A percentile compares a stretch with the other conserved stretches of the same genome.
phyloP scores from a whole-genome alignment of 2,113 vertebrate species.

The Girardinichthys multiradiatus region DNA sequence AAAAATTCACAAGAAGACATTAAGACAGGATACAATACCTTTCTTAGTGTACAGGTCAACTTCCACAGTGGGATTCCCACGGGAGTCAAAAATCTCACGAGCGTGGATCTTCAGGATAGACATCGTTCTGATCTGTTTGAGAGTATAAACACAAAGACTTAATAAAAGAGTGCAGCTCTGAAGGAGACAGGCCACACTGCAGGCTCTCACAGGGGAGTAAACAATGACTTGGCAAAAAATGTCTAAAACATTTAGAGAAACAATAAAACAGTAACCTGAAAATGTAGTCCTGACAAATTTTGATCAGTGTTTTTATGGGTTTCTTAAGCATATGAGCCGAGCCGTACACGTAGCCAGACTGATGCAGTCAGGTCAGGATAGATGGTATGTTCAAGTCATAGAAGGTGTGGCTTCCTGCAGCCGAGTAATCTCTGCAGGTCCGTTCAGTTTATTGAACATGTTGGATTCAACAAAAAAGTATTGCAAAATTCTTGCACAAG shows the following conservation, averaged over 20 bases:
- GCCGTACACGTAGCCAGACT: conserved; percentile 3
- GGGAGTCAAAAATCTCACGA: conserved; percentile 97
- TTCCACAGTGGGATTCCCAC: conserved; percentile 98
- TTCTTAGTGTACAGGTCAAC: conserved; percentile 92
- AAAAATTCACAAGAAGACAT: not conserved
- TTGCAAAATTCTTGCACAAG: conserved; percentile 50
- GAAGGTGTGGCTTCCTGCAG: conserved; percentile 59
- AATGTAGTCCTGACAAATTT: not conserved
- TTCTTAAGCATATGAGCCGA: not conserved
- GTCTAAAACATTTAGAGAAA: not conserved
- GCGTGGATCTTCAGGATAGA: conserved; percentile 90
- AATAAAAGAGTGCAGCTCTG: not conserved
- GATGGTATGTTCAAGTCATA: conserved; percentile 19
- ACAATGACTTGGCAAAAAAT: conserved; percentile 36
- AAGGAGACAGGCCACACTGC: not conserved
- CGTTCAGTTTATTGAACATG: conserved; percentile 17
- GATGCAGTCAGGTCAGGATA: not conserved
- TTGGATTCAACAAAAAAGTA: conserved; percentile 9
- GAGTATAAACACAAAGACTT: conserved; percentile 7
- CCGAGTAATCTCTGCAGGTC: conserved; percentile 15
- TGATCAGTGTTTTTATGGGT: not conserved
- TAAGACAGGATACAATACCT: conserved; percentile 76
- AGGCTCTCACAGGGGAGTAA: conserved; percentile 3
- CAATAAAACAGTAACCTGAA: not conserved
- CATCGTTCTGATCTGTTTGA: conserved; percentile 85